Evolutionary conservation across 1,140 invertebrate species (phyloP).

Genomic region (Phthorimaea operculella): DNA sequence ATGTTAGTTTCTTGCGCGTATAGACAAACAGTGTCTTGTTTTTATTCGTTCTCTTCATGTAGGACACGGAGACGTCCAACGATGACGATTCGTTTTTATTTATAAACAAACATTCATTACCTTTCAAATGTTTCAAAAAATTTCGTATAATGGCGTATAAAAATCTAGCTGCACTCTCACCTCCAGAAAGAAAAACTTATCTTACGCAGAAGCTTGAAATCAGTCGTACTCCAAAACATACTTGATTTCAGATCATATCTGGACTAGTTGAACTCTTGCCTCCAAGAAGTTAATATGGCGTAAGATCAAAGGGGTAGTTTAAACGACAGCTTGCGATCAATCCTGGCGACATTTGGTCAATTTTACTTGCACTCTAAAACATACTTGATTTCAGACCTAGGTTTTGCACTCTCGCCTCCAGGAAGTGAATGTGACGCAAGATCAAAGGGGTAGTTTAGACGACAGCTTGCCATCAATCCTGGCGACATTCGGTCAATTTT

Average conservation of each 20-base stretch:
- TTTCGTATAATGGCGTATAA: no score
- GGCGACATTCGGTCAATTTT: not conserved
- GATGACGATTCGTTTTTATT: no score
- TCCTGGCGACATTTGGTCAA: not conserved
- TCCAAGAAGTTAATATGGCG: not conserved
- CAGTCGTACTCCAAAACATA: no score
- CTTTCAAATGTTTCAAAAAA: no score
- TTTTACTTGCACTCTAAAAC: no score
- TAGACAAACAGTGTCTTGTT: not conserved
- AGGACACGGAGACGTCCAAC: no score
- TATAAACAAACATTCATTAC: no score
- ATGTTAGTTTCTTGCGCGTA: not conserved
- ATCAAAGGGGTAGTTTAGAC: not conserved
- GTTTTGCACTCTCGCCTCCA: not conserved
- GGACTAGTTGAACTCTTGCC: not conserved
- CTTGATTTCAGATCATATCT: no score
- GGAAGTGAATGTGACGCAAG: not conserved
- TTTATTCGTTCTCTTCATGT: no score
- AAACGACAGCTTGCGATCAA: not conserved
- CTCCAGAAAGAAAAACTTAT: no score
- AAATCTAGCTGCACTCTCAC: no score
- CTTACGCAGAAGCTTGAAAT: no score
- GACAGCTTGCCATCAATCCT: not conserved
- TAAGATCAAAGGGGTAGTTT: constrained; percentile 1
- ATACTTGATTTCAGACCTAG: not conserved